phyloP scores from a whole-genome alignment of 2,113 vertebrate genomes.

The Melanotaenia duboulayi region DNA sequence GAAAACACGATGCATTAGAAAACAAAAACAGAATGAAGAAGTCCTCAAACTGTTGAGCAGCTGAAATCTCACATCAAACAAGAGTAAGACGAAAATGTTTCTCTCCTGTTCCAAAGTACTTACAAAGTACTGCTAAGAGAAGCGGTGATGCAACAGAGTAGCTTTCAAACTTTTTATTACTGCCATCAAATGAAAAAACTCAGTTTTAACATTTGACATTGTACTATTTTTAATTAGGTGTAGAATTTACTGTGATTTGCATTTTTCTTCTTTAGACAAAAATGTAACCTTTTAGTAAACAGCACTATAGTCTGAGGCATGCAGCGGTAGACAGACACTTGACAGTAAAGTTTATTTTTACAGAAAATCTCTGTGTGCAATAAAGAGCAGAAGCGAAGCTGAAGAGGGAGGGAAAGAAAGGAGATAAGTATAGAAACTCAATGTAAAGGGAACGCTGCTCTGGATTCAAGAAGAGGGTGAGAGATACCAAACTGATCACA shows the following conservation, averaged over 20 bases:
- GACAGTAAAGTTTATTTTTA: conserved; percentile 6
- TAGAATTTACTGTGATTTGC: too few relatives aligned
- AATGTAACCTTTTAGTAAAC: too few relatives aligned
- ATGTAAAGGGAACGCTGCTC: conserved; percentile 10
- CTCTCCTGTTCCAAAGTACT: too few relatives aligned
- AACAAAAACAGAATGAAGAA: not conserved
- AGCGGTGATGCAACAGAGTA: too few relatives aligned
- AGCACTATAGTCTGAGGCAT: not conserved
- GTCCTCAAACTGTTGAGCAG: not conserved
- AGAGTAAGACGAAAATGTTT: not conserved
- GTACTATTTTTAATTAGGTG: not conserved
- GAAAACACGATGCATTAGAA: not conserved
- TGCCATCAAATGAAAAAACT: too few relatives aligned
- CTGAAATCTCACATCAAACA: not conserved
- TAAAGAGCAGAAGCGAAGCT: conserved; percentile 30
- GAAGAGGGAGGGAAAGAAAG: conserved; percentile 24
- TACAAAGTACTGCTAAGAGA: too few relatives aligned
- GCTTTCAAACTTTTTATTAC: too few relatives aligned
- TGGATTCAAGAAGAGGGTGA: conserved; percentile 45
- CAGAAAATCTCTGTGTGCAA: conserved; percentile 27
- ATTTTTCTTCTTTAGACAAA: not conserved
- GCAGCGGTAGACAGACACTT: not conserved
- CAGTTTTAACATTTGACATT: not conserved
- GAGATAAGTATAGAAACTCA: too few relatives aligned
- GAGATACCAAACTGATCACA: conserved; percentile 55